phyloP scores from a whole-genome alignment of 2,888 invertebrate genomes.

The Chloromyia formosa region DNA sequence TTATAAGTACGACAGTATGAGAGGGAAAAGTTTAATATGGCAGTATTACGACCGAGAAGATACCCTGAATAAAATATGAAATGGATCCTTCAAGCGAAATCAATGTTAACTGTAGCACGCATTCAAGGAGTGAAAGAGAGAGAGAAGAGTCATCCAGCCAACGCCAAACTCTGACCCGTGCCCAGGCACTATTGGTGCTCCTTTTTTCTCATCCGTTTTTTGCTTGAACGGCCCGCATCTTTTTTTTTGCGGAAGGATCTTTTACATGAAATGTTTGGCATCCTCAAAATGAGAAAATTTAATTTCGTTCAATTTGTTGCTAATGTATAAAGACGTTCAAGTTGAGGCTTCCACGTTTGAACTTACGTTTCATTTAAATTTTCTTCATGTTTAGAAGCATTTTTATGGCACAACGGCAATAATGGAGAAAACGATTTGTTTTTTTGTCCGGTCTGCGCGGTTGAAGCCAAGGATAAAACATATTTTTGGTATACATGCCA shows the following conservation, averaged over 20 bases:
- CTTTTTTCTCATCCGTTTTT: conserved; percentile 1
- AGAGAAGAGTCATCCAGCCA: not conserved
- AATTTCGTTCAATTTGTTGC: conserved; percentile 50
- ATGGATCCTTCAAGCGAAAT: conserved; percentile 49
- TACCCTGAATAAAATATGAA: conserved; percentile 48
- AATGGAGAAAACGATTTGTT: conserved; percentile 1
- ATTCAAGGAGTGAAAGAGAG: conserved; percentile 2
- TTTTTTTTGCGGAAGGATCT: conserved; percentile 32
- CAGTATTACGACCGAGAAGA: conserved; percentile 44
- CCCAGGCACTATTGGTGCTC: not conserved
- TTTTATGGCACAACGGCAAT: conserved; percentile 19
- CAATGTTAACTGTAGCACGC: conserved; percentile 46
- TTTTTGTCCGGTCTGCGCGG: not conserved
- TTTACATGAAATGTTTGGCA: conserved; percentile 45
- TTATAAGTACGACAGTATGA: conserved; percentile 41
- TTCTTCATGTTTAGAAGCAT: conserved; percentile 15
- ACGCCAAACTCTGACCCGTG: conserved; percentile 2
- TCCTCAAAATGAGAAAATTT: conserved; percentile 49
- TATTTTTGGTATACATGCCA: no score
- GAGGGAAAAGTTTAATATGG: conserved; percentile 49
- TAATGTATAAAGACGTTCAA: conserved; percentile 46
- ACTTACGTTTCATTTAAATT: conserved; percentile 36
- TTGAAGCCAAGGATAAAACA: no score
- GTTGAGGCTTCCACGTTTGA: conserved; percentile 38
- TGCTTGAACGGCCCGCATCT: conserved; percentile 1